These are phyloP conservation scores for Trachemys scripta DNA, from an alignment of 2,113 vertebrate genomes.

Conservation along the genomic window DNA sequence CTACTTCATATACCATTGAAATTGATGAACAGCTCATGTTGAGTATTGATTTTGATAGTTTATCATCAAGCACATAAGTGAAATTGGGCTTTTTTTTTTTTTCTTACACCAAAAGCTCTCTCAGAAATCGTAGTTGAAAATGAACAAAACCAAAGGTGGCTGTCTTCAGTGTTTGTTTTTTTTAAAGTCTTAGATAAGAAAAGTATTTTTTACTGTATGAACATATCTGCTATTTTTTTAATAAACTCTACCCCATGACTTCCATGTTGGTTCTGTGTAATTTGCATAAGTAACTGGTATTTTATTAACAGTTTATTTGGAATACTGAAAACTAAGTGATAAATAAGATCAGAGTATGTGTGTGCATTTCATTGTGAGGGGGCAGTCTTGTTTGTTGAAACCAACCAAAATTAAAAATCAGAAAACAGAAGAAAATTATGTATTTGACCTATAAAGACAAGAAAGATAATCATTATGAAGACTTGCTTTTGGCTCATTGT, in stretches of 20 bases:
- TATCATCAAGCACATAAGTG: not conserved
- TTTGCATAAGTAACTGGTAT: not conserved
- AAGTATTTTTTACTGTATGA: rapidly evolving
- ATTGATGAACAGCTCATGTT: not conserved
- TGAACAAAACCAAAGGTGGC: not conserved
- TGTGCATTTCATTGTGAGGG: not conserved
- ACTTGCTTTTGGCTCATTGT: not conserved
- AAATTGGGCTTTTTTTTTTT: not conserved
- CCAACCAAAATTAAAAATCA: not conserved
- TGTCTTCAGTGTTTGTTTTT: not conserved
- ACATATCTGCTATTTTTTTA: not conserved
- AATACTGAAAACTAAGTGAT: not conserved
- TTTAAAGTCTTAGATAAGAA: not conserved
- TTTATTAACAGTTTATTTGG: not conserved
- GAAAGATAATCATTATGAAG: not conserved
- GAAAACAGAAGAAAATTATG: not conserved
- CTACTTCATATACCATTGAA: not conserved
- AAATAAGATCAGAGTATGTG: not conserved
- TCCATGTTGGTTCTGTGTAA: not conserved
- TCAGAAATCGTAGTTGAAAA: not conserved
- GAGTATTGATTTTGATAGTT: not conserved
- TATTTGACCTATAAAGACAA: not conserved
- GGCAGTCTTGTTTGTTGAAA: not conserved
- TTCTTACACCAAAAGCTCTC: not conserved
- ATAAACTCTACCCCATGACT: not conserved